Base-by-base conservation (phyloP, 1,140 invertebrate genomes). In the Nautilus pompilius region DNA sequence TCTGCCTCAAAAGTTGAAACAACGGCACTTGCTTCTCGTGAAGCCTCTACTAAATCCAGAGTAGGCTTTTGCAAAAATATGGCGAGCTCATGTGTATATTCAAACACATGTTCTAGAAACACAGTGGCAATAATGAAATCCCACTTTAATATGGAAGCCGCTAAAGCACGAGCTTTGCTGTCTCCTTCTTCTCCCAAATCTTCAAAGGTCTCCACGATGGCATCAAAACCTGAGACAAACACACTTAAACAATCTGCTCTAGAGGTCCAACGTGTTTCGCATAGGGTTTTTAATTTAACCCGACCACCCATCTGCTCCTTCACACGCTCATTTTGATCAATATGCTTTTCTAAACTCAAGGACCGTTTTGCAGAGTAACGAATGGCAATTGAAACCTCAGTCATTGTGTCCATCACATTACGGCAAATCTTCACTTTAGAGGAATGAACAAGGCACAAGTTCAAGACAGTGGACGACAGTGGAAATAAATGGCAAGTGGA, bases 381-480 rank as follows among this genome's bases (percentile, higher is more conserved):
- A 32, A 69, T 66, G 20, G 65, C 51, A 56, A 66, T 63, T 3
- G 64, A 56, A 17, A 63, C 49, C 15, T 22, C 53, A 32, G 60
- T 63, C 20, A 66, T 53, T 1, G 53, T 67, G 3, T 24, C 26
- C 53, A 64, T 55, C 54, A 67, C 33, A 36, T 64, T 70, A 20
- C 65, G 20, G 3, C 62, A 30, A 8, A 30, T 26, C 22, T 29
- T 20, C 13, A 28, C 24, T 20, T 62, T 49, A 20, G 53, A 58
- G 2, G 46, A 33, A 34, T 70, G 65, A n/a, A 62, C 20, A 26
- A 70, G 62, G 13, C 57, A 28, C 22, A 70, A 48, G 46, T 70
- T 70, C 10, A 70, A 34, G 46, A 33, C 48, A 56, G 67, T 15
- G 51, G 55, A 51, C 49, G 53, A 32, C 67, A 69, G 34, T 69